phyloP scores from a whole-genome alignment of 1,140 invertebrate genomes.

The Temnothorax nylanderi region DNA sequence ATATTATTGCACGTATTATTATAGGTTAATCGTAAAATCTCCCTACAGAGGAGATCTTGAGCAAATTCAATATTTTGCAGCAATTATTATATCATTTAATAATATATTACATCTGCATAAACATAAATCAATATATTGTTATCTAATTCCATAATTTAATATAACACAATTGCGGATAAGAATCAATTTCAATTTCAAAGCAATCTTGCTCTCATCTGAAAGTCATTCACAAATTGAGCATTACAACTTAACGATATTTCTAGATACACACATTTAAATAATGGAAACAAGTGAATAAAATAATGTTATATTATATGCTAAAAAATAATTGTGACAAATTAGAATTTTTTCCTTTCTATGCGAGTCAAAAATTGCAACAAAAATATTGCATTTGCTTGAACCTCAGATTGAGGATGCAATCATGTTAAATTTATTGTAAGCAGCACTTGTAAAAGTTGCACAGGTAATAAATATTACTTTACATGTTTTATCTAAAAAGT shows the following conservation, averaged over 20 bases:
- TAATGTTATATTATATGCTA: not conserved
- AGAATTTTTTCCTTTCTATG: not conserved
- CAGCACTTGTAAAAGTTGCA: constrained; percentile 15
- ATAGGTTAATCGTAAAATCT: not conserved
- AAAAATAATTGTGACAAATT: not conserved
- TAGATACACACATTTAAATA: not conserved
- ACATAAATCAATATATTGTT: not conserved
- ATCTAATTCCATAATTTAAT: not conserved
- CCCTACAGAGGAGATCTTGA: not conserved
- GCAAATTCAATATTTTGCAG: not conserved
- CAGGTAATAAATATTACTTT: constrained; percentile 40
- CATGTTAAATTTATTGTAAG: constrained; percentile 1
- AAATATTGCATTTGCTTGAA: not conserved
- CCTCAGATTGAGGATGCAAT: constrained; percentile 2
- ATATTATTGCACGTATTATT: not conserved
- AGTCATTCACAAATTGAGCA: not conserved
- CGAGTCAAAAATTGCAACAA: not conserved
- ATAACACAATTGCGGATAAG: not conserved
- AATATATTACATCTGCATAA: not conserved
- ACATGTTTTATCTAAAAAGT: not conserved
- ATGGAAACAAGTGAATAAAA: not conserved
- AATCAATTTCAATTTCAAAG: not conserved
- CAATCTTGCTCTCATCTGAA: not conserved
- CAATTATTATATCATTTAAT: not conserved
- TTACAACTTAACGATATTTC: not conserved